Base-by-base conservation (phyloP, 2,113 vertebrate genomes). In the Poeciliopsis prolifica region DNA sequence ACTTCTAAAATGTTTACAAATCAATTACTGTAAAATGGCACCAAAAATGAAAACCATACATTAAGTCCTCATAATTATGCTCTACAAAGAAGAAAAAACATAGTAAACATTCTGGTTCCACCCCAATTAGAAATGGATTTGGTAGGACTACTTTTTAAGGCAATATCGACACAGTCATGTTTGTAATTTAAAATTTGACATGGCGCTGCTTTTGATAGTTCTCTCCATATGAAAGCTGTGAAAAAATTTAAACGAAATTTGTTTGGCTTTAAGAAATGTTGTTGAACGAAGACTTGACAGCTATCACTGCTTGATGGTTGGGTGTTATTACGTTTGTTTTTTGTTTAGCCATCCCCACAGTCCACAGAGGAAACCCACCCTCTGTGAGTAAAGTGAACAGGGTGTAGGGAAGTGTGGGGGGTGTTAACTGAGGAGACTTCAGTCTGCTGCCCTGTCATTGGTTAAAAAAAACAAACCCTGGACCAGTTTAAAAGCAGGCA, bases 401-500 rank as follows among this genome's bases (percentile, higher is more conserved):
- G 1, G 33, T 26, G 65, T 90, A 91, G 92, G 15, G 51, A n/a
- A 6, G 51, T 9, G 51, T 22, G 72, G 68, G 68, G 92, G 92
- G 92, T 89, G 94, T 94, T 88, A 68, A 83, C 77, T 0, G 44
- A 35, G n/a, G 28, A 73, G 77, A 68, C 85, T 71, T 26, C 17
- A 35, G 42, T 82, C 83, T 89, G 69, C 85, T 92, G 69, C 88
- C 76, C 26, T 89, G 83, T 93, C 94, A 94, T 93, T 92, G 92
- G 94, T 72, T 87, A 79, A 75, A 64, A 67, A 65, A 0, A 90
- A 28, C 28, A 28, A 91, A 90, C 42, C 35, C 42, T 61, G 61
- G 83, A 90, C 77, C 81, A 79, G 75, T 77, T 93, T 94, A 93
- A 91, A 93, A 87, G 87, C 82, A 85, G 82, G 81, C 28, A 28